These are phyloP conservation scores for Agonopterix subpropinquella DNA, from an alignment of 2,888 invertebrate species.

Conservation along the genomic window DNA sequence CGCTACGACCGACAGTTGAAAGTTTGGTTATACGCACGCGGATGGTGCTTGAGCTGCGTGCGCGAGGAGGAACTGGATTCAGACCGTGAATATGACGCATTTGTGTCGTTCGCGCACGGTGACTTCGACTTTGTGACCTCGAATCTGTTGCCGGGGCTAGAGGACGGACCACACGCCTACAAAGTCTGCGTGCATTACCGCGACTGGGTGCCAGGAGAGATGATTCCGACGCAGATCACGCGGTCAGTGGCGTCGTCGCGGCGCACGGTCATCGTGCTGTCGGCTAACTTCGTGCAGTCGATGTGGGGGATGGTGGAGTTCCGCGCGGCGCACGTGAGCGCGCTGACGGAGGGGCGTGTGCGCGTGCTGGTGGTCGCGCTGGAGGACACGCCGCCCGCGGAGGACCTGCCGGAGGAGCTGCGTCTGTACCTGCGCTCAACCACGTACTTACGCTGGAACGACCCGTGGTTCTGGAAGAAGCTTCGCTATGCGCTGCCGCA, in stretches of 20 bases:
- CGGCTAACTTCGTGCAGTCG: conserved; percentile 30
- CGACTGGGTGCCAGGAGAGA: conserved; percentile 84
- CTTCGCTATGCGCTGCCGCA: conserved; percentile 71
- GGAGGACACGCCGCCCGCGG: conserved; percentile 79
- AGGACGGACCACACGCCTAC: conserved; percentile 37
- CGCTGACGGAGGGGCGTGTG: conserved; percentile 68
- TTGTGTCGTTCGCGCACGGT: conserved; percentile 85
- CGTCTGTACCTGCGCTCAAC: conserved; percentile 82
- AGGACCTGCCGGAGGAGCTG: conserved; percentile 79
- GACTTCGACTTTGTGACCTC: conserved; percentile 83
- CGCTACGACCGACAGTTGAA: conserved; percentile 18
- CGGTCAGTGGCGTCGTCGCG: conserved; percentile 82
- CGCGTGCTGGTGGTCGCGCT: conserved; percentile 80
- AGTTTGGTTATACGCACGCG: conserved; percentile 16
- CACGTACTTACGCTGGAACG: conserved; percentile 86
- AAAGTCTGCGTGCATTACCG: conserved; percentile 82
- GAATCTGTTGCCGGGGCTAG: conserved; percentile 79
- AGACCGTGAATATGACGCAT: conserved; percentile 80
- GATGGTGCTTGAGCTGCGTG: conserved; percentile 13
- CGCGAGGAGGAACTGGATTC: conserved; percentile 18
- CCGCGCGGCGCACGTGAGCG: conserved; percentile 67
- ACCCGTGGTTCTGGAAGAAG: conserved; percentile 87
- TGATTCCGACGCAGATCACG: conserved; percentile 81
- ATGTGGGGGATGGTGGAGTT: conserved; percentile 80
- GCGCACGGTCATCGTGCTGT: conserved; percentile 23